Evolutionary conservation across 2,113 vertebrate species (phyloP).

Genomic region (Siniperca knerii): DNA sequence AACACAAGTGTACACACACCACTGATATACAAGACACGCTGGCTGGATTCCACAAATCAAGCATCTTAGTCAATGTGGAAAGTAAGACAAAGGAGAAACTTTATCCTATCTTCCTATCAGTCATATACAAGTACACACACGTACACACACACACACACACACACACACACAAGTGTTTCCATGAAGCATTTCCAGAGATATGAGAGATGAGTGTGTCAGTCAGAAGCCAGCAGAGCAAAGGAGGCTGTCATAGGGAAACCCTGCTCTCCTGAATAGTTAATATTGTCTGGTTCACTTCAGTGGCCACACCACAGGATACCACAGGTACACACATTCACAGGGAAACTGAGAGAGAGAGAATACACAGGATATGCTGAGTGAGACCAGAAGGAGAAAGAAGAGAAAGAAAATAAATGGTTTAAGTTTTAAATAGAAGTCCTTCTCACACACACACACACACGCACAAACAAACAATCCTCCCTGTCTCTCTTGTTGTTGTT

Average conservation of each 20-base stretch:
- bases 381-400: not conserved
- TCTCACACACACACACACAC: not conserved
- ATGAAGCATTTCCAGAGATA: conserved; percentile 53
- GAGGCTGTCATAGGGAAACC: conserved; percentile 69
- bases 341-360: not conserved
- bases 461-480: not conserved
- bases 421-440: not conserved
- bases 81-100: conserved; percentile 58
- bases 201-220: conserved; percentile 73
- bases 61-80: conserved; percentile 19
- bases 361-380: not conserved
- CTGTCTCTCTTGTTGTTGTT: conserved; percentile 42
- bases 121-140: not conserved
- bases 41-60: conserved; percentile 46
- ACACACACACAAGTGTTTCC: conserved; percentile 42
- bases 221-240: conserved; percentile 70
- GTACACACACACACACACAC: conserved; percentile 15
- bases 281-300: conserved; percentile 68
- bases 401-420: not conserved
- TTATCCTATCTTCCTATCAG: conserved; percentile 52
- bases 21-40: conserved; percentile 22
- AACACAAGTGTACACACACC: conserved; percentile 5
- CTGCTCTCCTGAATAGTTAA: conserved; percentile 80
- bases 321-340: conserved; percentile 15
- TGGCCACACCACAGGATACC: conserved; percentile 69